phyloP scores from a whole-genome alignment of 2,888 invertebrate genomes.

The Apamea epomidion region DNA sequence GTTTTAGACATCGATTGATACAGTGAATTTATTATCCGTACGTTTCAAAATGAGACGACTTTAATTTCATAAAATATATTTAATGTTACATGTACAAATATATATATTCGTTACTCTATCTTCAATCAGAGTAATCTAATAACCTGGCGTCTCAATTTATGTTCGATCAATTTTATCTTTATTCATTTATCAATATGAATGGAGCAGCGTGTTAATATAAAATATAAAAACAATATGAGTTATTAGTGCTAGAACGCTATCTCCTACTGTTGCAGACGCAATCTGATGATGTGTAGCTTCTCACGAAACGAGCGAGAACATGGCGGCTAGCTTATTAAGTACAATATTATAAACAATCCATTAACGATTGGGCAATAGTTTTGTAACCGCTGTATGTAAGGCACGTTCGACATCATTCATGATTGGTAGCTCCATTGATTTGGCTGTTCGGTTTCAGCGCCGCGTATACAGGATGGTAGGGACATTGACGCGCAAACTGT shows the following conservation, averaged over 20 bases:
- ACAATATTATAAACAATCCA: slow-evolving; percentile 83
- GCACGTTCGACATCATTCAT: slow-evolving; percentile 46
- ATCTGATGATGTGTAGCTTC: slow-evolving; percentile 69
- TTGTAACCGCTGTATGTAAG: slow-evolving; percentile 39
- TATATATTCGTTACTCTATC: slow-evolving; percentile 11
- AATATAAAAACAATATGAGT: slow-evolving; percentile 69
- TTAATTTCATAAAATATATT: slow-evolving; percentile 27
- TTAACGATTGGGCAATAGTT: slow-evolving; percentile 73
- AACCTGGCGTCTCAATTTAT: slow-evolving; percentile 48
- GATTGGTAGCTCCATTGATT: slow-evolving; percentile 30
- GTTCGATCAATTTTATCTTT: slow-evolving; percentile 62
- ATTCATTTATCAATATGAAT: slow-evolving; percentile 69
- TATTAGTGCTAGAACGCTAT: slow-evolving; percentile 64
- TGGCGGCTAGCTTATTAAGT: slow-evolving; percentile 74
- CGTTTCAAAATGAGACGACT: slow-evolving; percentile 42
- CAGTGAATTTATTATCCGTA: slow-evolving; percentile 53
- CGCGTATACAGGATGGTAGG: background rate
- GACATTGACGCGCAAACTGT: background rate
- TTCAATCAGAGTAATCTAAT: slow-evolving; percentile 48
- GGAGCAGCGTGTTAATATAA: slow-evolving; percentile 66
- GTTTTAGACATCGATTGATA: slow-evolving; percentile 62
- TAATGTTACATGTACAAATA: slow-evolving; percentile 4
- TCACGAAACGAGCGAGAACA: slow-evolving; percentile 66
- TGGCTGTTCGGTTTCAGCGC: slow-evolving; percentile 17
- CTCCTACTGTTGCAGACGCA: slow-evolving; percentile 71